Conservation (phyloP, 2,797 vertebrate genomes). For the Sphenopsis melanotis region DNA sequence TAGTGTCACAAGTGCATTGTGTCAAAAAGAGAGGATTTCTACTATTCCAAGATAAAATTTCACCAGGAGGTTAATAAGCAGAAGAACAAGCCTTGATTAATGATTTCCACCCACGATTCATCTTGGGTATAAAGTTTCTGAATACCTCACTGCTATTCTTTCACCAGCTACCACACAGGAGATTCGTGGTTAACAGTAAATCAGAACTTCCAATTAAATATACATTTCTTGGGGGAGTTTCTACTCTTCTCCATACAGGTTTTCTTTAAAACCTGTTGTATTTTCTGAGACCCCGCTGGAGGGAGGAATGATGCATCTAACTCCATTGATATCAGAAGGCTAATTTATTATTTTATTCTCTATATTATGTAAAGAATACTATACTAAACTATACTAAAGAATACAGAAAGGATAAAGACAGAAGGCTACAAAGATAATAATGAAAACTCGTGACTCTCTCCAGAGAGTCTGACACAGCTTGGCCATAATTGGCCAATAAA, state of each 20-base stretch:
- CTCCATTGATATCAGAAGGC: no score
- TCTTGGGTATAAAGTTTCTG: background rate
- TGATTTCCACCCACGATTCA: background rate
- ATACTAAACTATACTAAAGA: no score
- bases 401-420: no score
- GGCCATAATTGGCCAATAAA: no score
- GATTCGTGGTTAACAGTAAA: background rate
- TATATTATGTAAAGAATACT: no score
- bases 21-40: background rate
- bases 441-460: no score
- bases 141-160: background rate
- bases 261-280: background rate
- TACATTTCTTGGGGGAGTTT: background rate
- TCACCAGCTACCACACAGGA: background rate
- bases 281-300: background rate
- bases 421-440: no score
- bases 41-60: background rate
- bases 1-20: fast-evolving
- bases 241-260: background rate
- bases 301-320: no score
- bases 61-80: background rate
- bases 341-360: no score
- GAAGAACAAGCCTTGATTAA: background rate
- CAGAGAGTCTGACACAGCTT: no score
- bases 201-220: background rate